These are phyloP conservation scores for Amphipoea lucens DNA, from an alignment of 2,888 invertebrate species.

Conservation along the genomic window DNA sequence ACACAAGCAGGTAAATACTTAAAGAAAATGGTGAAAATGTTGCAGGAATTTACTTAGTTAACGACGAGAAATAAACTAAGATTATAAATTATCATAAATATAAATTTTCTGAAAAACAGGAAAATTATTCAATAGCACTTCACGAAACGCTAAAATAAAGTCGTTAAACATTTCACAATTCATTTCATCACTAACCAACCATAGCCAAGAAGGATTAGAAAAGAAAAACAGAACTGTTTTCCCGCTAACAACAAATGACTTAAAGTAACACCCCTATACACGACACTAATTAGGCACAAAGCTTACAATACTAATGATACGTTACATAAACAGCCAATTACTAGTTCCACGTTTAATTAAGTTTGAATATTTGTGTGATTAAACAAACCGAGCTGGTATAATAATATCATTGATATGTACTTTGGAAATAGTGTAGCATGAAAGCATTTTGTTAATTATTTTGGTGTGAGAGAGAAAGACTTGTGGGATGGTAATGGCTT, in stretches of 20 bases:
- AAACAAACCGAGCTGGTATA: conserved; percentile 40
- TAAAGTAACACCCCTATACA: conserved; percentile 2
- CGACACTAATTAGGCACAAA: conserved; percentile 40
- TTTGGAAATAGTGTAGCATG: conserved; percentile 12
- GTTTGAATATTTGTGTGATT: conserved; percentile 53
- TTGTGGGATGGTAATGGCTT: background rate
- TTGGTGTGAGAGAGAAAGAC: background rate
- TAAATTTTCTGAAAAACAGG: background rate
- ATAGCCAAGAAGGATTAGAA: conserved; percentile 11
- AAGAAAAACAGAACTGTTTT: conserved; percentile 15
- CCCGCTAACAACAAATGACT: conserved; percentile 30
- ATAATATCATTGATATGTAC: conserved; percentile 30
- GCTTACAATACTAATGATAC: conserved; percentile 47
- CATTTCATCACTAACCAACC: conserved; percentile 13
- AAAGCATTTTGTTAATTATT: conserved; percentile 9
- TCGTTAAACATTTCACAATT: background rate
- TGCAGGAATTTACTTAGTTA: background rate
- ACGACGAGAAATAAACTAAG: background rate
- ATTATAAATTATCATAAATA: background rate
- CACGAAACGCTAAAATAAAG: background rate
- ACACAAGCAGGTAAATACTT: too few relatives aligned
- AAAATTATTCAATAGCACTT: background rate
- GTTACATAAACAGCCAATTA: conserved; percentile 50
- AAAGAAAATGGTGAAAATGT: background rate
- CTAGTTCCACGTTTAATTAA: conserved; percentile 49